Percentiles rank a stretch among this genome's conserved stretches.
Conservation (phyloP, 2,797 vertebrate genomes). For the Lepilemur septentrionalis region DNA sequence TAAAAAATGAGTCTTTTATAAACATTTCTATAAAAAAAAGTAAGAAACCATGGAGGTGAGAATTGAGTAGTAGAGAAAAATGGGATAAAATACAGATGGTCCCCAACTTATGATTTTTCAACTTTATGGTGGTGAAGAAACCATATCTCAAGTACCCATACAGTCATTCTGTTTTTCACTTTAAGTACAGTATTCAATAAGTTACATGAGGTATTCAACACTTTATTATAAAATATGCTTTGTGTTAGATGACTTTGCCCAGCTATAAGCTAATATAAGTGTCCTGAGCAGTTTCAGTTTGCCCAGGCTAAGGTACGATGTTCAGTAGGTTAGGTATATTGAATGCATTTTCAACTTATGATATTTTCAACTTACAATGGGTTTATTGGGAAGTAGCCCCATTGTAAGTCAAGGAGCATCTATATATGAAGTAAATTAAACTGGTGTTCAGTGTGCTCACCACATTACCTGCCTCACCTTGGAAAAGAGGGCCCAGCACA, state of each 20-base stretch:
- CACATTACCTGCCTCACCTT: neutral
- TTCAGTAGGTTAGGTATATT: neutral
- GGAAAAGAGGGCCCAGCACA: neutral
- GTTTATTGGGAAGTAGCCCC: neutral
- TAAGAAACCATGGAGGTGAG: neutral
- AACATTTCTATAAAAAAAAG: neutral
- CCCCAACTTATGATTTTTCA: neutral
- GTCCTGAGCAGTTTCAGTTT: neutral
- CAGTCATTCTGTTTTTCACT: neutral
- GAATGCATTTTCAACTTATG: neutral
- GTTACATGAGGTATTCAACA: neutral
- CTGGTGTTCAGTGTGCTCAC: neutral
- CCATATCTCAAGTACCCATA: neutral
- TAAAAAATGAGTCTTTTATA: constrained; percentile 12
- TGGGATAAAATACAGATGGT: neutral
- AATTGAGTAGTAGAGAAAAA: constrained; percentile 15
- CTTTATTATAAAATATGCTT: neutral
- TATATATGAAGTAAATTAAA: neutral
- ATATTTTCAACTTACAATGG: neutral
- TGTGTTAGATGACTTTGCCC: neutral
- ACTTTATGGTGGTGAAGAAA: neutral
- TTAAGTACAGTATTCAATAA: neutral
- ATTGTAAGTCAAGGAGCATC: neutral
- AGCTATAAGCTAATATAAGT: neutral
- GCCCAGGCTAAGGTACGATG: neutral